Base-by-base conservation (phyloP, 2,888 invertebrate species). In the Tryphoninae sp. region DNA sequence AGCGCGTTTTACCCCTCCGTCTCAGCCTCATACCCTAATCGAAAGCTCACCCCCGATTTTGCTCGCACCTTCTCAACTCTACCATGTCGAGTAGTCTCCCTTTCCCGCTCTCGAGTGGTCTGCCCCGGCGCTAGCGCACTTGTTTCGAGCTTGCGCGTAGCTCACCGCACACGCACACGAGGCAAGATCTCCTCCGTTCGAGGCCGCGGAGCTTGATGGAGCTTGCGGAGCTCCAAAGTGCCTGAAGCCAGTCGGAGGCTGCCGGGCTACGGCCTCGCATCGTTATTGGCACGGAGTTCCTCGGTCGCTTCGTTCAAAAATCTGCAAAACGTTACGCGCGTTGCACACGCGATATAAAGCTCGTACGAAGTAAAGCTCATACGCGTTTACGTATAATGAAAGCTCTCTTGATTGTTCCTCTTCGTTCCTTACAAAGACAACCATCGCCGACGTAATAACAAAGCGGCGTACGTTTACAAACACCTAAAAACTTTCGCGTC, bases 241-340 rank as follows among this genome's bases (percentile, higher is more conserved):
- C 55, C 87, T 86, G 87, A 84, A 87, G 86, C 87, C 89, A 89
- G 89, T 89, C 86, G 88, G 88, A 86, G 88, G 86, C 86, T 88
- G 87, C 89, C 88, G 88, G 89, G 89, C 88, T 84, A 88, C 86
- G 88, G 86, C 86, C 87, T 87, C 84, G 84, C 86, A 86, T 83
- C 84, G 68, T 51, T 16, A 69, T 62, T 49, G 22, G 22, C 42
- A 53, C 68, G 9, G 11, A 59, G 13, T 33, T 49, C 55, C 19
- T 19, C 45, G 55, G 19, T 55, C 40, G 67, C 23, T 33, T 26
- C 49, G 23, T 33, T 55, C 22, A 26, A 51, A 59, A 7, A 53
- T 19, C 16, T 11, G 23, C 53, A 51, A 11, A n/a, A 53, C 23
- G n/a, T 23, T 51, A 65, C 72, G 23, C 51, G 2, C 11, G 22